Percentiles rank a stretch among this genome's conserved stretches.
These are phyloP conservation scores for Stenoptilia bipunctidactyla DNA, from an alignment of 2,888 invertebrate genomes.

Conservation along the genomic window DNA sequence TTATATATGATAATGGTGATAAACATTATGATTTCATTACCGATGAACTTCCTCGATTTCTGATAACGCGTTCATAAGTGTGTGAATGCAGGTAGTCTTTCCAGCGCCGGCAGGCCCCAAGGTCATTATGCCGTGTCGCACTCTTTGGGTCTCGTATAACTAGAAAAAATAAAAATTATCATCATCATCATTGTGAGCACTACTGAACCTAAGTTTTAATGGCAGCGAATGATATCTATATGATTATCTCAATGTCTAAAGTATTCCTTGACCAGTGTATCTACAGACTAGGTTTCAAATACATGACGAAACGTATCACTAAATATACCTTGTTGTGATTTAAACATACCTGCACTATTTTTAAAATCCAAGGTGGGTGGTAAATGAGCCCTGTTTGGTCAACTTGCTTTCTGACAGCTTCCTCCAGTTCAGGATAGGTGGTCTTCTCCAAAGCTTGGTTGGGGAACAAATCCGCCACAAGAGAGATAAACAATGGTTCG, in stretches of 20 bases:
- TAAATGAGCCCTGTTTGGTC: constrained; percentile 84
- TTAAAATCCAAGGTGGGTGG: constrained; percentile 96
- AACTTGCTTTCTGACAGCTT: constrained; percentile 87
- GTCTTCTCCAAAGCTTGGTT: constrained; percentile 95
- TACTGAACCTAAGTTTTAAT: no score
- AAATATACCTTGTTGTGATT: no score
- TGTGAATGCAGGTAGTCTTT: constrained; percentile 92
- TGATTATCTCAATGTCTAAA: no score
- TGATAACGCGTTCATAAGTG: constrained; percentile 90
- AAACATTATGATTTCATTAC: constrained; percentile 58
- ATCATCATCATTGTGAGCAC: no score
- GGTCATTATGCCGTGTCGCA: constrained; percentile 96
- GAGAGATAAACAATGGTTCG: constrained; percentile 96
- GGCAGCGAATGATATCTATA: no score
- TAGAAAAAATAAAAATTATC: no score
- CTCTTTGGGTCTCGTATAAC: constrained; percentile 94
- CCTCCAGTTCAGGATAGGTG: constrained; percentile 87
- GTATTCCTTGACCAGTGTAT: no score
- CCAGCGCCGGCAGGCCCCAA: constrained; percentile 96
- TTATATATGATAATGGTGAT: not conserved
- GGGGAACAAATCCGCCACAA: constrained; percentile 96
- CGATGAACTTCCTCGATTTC: constrained; percentile 87
- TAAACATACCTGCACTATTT: constrained; percentile 85
- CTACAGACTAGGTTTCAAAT: no score
- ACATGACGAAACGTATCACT: no score